Evolutionary conservation across 2,797 vertebrate species (phyloP).

Genomic region (Sebastes oblongus): DNA sequence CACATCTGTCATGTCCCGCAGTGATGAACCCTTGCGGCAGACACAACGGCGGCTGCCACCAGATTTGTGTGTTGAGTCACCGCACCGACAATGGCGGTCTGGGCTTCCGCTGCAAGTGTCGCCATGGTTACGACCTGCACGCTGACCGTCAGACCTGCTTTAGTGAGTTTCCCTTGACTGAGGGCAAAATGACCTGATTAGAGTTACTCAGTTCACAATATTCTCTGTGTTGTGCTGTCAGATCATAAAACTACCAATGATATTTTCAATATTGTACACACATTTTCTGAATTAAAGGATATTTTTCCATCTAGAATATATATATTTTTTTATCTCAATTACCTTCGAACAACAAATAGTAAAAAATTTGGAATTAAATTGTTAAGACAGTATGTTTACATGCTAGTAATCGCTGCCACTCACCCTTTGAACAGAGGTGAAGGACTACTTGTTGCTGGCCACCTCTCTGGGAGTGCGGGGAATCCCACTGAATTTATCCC

Average conservation of each 20-base stretch:
- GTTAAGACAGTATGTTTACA: neutral
- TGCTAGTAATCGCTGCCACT: neutral
- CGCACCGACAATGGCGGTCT: conserved; percentile 77
- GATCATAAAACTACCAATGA: neutral
- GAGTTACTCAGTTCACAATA: neutral
- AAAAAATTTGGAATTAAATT: neutral
- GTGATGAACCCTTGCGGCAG: conserved; percentile 80
- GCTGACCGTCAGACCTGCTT: conserved; percentile 70
- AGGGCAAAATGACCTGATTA: neutral
- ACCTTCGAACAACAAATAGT: neutral
- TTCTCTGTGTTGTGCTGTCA: neutral
- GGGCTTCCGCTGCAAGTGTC: conserved; percentile 82
- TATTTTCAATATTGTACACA: neutral
- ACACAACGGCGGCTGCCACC: conserved; percentile 82
- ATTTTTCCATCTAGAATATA: neutral
- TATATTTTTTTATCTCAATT: neutral
- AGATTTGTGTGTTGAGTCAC: conserved; percentile 82
- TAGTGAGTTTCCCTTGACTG: conserved; percentile 63
- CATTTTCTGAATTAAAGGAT: neutral
- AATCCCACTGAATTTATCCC: conserved; percentile 79
- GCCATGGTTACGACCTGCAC: conserved; percentile 78
- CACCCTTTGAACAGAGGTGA: conserved; percentile 71
- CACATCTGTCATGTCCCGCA: conserved; percentile 32
- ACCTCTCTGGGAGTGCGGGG: conserved; percentile 71
- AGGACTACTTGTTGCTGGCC: conserved; percentile 76